Conservation (phyloP, 1,140 invertebrate species). For the Pteromalus puparum region DNA sequence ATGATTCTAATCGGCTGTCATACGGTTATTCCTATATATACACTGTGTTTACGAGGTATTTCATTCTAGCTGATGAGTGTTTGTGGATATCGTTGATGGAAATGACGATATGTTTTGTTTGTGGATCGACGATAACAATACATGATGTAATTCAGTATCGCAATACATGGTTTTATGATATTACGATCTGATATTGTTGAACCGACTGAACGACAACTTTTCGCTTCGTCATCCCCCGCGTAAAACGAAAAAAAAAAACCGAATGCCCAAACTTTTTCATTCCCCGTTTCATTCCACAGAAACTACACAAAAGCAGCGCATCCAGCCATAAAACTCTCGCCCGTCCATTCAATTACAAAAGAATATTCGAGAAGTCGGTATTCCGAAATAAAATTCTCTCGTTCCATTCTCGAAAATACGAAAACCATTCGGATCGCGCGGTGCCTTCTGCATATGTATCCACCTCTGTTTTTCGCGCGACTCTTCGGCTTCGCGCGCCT, state of each 20-base stretch:
- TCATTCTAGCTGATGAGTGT: too few relatives aligned
- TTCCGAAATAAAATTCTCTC: neutral
- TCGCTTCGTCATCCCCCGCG: too few relatives aligned
- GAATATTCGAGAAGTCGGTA: neutral
- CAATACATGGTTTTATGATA: too few relatives aligned
- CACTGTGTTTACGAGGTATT: too few relatives aligned
- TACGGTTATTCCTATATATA: too few relatives aligned
- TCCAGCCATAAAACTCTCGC: neutral
- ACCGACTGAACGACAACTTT: too few relatives aligned
- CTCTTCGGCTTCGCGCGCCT: conserved; percentile 51
- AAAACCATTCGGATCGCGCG: neutral
- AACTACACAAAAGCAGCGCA: neutral
- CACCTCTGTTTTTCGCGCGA: neutral
- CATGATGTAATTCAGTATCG: too few relatives aligned
- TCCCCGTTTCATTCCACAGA: neutral
- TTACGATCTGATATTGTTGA: too few relatives aligned
- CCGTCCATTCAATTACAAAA: neutral
- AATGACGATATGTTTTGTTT: too few relatives aligned
- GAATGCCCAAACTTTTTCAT: neutral
- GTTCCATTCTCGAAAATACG: neutral
- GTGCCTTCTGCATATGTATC: neutral
- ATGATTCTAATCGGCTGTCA: neutral
- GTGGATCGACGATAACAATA: too few relatives aligned
- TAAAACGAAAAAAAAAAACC: neutral
- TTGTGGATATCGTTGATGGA: too few relatives aligned